Conservation (phyloP, 2,797 vertebrate species). For the Spheniscus humboldti region DNA sequence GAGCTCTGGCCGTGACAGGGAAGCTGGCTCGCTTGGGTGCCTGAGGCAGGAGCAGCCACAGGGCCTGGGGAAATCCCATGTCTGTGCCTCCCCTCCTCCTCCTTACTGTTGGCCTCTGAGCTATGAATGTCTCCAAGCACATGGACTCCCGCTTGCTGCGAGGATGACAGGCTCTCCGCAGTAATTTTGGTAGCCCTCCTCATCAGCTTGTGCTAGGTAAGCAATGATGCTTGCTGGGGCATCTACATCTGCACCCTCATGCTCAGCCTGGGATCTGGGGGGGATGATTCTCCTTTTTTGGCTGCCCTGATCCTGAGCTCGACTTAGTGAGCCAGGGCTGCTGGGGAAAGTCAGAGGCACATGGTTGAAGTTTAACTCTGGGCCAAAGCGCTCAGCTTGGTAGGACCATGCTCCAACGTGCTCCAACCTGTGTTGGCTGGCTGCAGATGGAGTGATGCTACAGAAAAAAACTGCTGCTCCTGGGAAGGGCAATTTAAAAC, state of each 20-base stretch:
- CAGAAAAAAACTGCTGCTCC: neutral
- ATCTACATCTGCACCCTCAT: neutral
- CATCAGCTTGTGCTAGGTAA: neutral
- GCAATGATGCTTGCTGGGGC: neutral
- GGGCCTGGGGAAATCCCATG: neutral
- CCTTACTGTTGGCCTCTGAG: neutral
- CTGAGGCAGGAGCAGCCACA: rapidly evolving
- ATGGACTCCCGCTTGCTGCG: neutral
- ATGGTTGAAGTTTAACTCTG: neutral
- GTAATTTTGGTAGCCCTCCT: neutral
- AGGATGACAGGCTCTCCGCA: neutral
- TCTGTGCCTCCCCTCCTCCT: neutral
- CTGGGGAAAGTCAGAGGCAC: neutral
- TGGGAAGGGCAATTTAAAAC: neutral
- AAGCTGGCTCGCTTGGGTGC: neutral
- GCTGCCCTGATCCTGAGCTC: neutral
- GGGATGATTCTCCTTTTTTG: neutral
- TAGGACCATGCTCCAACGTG: neutral
- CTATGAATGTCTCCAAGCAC: neutral
- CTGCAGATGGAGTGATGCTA: neutral
- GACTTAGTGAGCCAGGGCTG: neutral
- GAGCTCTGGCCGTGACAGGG: neutral
- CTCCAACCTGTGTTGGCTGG: neutral
- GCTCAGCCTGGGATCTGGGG: neutral
- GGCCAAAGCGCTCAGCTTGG: neutral